Evolutionary conservation across 2,113 vertebrate genomes (phyloP).

Genomic region (Gasterosteus nipponicus): DNA sequence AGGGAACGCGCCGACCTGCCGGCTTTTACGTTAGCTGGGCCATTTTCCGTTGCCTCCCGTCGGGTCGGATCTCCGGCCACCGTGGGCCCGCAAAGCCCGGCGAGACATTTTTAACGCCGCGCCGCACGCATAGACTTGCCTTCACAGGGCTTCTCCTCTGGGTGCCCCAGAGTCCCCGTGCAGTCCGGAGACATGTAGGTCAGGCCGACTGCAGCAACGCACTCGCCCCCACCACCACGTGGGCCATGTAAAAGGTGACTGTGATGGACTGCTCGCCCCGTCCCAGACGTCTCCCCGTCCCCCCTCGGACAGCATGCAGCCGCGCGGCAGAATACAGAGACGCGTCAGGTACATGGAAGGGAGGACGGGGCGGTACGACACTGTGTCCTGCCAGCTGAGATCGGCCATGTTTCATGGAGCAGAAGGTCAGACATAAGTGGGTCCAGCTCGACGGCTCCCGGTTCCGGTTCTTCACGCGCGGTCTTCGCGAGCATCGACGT

Average conservation of each 20-base stretch:
- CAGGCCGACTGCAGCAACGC: slow-evolving; percentile 33
- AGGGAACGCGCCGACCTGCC: too few species aligned
- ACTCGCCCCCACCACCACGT: slow-evolving; percentile 25
- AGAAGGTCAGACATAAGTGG: slow-evolving; percentile 64
- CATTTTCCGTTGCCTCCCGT: slow-evolving; percentile 1
- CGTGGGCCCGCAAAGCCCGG: slow-evolving; percentile 46
- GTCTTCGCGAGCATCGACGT: slow-evolving; percentile 8
- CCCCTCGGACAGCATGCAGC: not conserved
- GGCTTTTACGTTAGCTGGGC: too few species aligned
- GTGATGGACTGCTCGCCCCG: slow-evolving; percentile 31
- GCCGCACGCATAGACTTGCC: slow-evolving; percentile 64
- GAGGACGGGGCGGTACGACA: not conserved
- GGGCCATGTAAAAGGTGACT: slow-evolving; percentile 47
- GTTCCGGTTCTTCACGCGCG: slow-evolving; percentile 42
- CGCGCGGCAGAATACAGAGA: not conserved
- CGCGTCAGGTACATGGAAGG: slow-evolving; percentile 8
- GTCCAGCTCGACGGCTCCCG: slow-evolving; percentile 41
- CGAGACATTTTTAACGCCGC: slow-evolving; percentile 50
- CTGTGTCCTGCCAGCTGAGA: too few species aligned
- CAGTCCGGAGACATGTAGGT: slow-evolving; percentile 53
- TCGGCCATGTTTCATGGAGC: slow-evolving; percentile 45
- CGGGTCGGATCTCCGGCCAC: slow-evolving; percentile 15
- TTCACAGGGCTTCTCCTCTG: slow-evolving; percentile 64
- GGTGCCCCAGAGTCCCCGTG: slow-evolving; percentile 43
- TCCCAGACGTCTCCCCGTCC: slow-evolving; percentile 19